These are phyloP conservation scores for Herpetotheres cachinnans DNA, from an alignment of 2,113 vertebrate genomes.

Conservation along the genomic window DNA sequence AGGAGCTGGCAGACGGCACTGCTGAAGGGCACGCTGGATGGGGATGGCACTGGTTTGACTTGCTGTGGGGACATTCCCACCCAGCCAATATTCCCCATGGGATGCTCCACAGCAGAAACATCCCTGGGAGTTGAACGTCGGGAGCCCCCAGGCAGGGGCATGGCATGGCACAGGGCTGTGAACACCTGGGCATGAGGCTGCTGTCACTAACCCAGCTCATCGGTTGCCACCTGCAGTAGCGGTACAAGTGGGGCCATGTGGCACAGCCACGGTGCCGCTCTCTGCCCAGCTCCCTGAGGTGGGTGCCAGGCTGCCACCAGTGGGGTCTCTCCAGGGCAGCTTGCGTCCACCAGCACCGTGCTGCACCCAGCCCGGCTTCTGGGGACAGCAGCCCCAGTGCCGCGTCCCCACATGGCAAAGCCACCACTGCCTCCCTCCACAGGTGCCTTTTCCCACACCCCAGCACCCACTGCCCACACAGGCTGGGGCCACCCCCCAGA, in stretches of 20 bases:
- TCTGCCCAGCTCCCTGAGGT: rapidly evolving
- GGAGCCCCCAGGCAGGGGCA: neutral
- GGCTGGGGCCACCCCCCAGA: neutral
- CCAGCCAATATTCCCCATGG: neutral
- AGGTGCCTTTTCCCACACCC: conserved; percentile 33
- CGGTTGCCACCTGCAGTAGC: rapidly evolving
- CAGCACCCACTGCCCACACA: neutral
- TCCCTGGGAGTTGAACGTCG: rapidly evolving
- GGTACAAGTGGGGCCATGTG: rapidly evolving
- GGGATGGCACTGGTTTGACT: neutral
- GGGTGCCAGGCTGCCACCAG: neutral
- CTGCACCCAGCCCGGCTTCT: neutral
- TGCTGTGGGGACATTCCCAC: neutral
- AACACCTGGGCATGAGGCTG: rapidly evolving
- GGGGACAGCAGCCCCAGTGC: neutral
- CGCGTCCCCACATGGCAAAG: rapidly evolving
- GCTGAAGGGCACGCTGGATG: rapidly evolving
- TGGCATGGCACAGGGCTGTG: rapidly evolving
- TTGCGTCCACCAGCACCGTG: neutral
- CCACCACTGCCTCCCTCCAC: conserved; percentile 28
- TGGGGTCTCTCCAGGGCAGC: neutral
- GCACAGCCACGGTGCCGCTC: neutral
- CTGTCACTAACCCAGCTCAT: neutral
- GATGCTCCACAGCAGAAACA: neutral
- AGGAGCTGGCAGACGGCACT: neutral